phyloP scores from a whole-genome alignment of 2,113 vertebrate genomes.

The Labeo catla region DNA sequence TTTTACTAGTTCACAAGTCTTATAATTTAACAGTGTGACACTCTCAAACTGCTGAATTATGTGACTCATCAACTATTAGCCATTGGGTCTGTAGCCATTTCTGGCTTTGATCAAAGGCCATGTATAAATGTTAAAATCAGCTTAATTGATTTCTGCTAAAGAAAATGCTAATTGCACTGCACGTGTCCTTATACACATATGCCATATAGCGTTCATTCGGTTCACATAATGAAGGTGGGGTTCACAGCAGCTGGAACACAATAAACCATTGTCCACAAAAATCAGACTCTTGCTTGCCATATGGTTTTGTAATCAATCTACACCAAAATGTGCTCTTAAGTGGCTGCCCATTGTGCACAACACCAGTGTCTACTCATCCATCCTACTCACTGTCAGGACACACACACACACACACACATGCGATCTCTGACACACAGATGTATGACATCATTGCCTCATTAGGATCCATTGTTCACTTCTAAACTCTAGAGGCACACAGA shows the following conservation, averaged over 20 bases:
- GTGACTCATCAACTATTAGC: too few species aligned
- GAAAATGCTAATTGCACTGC: neutral
- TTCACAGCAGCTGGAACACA: slow-evolving; percentile 66
- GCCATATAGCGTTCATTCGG: neutral
- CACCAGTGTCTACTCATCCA: slow-evolving; percentile 39
- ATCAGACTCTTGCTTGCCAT: slow-evolving; percentile 67
- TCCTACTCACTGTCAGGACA: slow-evolving; percentile 46
- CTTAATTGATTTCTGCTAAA: neutral
- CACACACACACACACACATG: slow-evolving; percentile 21
- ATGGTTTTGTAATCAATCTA: slow-evolving; percentile 73
- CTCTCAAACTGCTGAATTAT: too few species aligned
- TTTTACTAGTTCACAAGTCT: neutral
- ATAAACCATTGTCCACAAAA: slow-evolving; percentile 74
- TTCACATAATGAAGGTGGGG: slow-evolving; percentile 47
- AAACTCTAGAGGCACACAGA: neutral
- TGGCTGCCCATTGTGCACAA: slow-evolving; percentile 50
- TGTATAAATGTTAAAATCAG: neutral
- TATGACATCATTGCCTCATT: slow-evolving; percentile 34
- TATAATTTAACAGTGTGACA: neutral
- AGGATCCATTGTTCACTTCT: slow-evolving; percentile 1
- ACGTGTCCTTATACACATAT: slow-evolving; percentile 14
- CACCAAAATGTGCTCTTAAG: slow-evolving; percentile 65
- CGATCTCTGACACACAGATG: slow-evolving; percentile 40
- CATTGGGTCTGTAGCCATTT: neutral
- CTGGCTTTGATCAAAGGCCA: neutral